Base-by-base conservation (phyloP, 2,888 invertebrate genomes). In the Lasius fuliginosus region DNA sequence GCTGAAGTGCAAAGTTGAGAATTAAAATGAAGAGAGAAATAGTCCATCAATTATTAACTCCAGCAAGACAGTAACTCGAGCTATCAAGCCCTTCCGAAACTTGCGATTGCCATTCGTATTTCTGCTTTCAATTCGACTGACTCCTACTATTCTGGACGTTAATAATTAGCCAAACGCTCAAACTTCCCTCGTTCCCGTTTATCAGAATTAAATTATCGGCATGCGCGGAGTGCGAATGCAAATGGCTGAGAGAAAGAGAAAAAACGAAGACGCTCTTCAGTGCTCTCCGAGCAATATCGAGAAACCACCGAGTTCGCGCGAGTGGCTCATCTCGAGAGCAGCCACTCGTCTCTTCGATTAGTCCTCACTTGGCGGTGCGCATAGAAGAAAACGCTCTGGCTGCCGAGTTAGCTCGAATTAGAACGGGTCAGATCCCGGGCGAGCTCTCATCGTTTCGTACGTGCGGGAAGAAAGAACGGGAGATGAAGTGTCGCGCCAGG, bases 401-500 rank as follows among this genome's bases (percentile, higher is more conserved):
- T 79, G 74, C 58, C 73, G 79, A 73, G 74, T 73, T 81, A 81
- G 79, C 79, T 81, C 62, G 56, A 83, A 88, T 83, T 83, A 86
- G 83, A 68, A 53, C 53, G n/a, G 84, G 60, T 27, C 64, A 56
- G 81, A 82, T 69, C 65, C 53, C 76, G 71, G 84, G 76, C 71
- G 67, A 42, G 76, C 77, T 89, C 82, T 83, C 84, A 82, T 86
- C 62, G 71, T 64, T 73, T 71, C 77, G 84, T 62, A 82, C 74
- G 83, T 60, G 87, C 60, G 65, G 69, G 58, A 77, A 82, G 85
- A 84, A 85, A 82, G 76, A 73, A 23, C 69, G 71, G 69, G 64
- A 86, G 86, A 87, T 89, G 86, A 90, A 90, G 89, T 87, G 83
- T 65, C 83, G 64, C 69, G 76, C 71, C 62, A 71, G 85, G 73